Conservation (phyloP, 2,797 vertebrate genomes). For the Sparus aurata region DNA sequence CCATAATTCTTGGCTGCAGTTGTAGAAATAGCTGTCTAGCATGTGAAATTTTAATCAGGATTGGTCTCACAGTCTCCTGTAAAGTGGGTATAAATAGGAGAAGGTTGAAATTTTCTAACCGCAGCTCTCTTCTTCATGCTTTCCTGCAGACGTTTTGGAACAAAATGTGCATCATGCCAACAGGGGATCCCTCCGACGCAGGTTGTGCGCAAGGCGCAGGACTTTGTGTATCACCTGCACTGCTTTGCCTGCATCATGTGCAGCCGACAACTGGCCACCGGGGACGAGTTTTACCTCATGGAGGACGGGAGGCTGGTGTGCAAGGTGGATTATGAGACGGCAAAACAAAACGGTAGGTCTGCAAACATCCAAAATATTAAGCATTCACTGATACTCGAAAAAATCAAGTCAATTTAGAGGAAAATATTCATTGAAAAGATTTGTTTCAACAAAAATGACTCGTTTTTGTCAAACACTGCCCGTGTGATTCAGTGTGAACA, state of each 20-base stretch:
- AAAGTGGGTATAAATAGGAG: constrained; percentile 41
- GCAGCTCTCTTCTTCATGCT: constrained; percentile 23
- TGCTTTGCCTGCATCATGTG: constrained; percentile 99
- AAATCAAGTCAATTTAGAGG: not conserved
- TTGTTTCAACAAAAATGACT: not conserved
- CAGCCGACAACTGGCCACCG: constrained; percentile 96
- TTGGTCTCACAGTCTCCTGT: constrained; percentile 39
- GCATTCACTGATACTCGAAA: not conserved
- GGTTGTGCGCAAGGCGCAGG: constrained; percentile 98
- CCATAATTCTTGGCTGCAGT: constrained; percentile 66
- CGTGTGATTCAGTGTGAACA: not conserved
- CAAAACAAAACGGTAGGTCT: constrained; percentile 95
- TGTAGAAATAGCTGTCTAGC: constrained; percentile 58
- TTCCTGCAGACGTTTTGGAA: constrained; percentile 93
- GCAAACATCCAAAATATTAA: not conserved
- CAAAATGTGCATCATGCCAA: constrained; percentile 98
- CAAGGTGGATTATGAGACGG: constrained; percentile 98
- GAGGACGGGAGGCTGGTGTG: constrained; percentile 97
- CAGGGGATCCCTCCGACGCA: constrained; percentile 98
- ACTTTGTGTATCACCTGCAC: constrained; percentile 98
- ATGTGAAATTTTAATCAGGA: constrained; percentile 66
- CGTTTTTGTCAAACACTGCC: not conserved
- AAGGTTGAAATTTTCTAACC: constrained; percentile 44
- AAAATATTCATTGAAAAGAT: not conserved
- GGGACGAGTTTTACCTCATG: constrained; percentile 99